Percentiles rank a stretch among this genome's conserved stretches.
Conservation (phyloP, 2,113 vertebrate species). For the Gavialis gangeticus region DNA sequence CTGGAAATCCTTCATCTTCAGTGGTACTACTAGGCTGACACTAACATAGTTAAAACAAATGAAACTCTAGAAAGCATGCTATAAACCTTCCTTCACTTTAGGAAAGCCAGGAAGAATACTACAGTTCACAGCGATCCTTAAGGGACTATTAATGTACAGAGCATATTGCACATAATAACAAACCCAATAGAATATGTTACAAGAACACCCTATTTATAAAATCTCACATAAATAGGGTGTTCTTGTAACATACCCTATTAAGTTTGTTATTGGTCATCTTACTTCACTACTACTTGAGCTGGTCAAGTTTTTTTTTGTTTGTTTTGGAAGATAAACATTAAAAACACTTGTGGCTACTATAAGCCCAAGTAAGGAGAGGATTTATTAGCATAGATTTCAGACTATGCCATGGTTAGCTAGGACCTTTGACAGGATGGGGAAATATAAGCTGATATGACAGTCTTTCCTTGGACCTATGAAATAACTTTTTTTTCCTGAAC, state of each 20-base stretch:
- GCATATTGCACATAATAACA: background rate
- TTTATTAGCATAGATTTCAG: slow-evolving; percentile 61
- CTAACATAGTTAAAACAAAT: slow-evolving; percentile 40
- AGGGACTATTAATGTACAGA: slow-evolving; percentile 26
- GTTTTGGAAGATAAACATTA: slow-evolving; percentile 10
- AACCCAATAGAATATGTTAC: background rate
- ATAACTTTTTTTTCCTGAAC: background rate
- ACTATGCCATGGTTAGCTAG: background rate
- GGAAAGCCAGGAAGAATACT: background rate
- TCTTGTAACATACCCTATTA: background rate
- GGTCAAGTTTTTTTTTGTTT: background rate
- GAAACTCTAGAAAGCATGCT: background rate
- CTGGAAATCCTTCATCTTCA: slow-evolving; percentile 20
- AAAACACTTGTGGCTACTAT: slow-evolving; percentile 38
- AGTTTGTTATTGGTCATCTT: slow-evolving; percentile 28
- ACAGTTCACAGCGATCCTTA: background rate
- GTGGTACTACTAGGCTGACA: background rate
- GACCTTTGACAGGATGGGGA: slow-evolving; percentile 2
- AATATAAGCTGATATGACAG: background rate
- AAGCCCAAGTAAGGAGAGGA: background rate
- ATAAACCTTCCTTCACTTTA: background rate
- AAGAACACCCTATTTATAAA: background rate
- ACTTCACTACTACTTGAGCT: background rate
- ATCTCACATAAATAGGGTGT: background rate
- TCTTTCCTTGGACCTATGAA: background rate